Evolutionary conservation across 2,888 invertebrate species (phyloP).

Genomic region (Folsomia candida): DNA sequence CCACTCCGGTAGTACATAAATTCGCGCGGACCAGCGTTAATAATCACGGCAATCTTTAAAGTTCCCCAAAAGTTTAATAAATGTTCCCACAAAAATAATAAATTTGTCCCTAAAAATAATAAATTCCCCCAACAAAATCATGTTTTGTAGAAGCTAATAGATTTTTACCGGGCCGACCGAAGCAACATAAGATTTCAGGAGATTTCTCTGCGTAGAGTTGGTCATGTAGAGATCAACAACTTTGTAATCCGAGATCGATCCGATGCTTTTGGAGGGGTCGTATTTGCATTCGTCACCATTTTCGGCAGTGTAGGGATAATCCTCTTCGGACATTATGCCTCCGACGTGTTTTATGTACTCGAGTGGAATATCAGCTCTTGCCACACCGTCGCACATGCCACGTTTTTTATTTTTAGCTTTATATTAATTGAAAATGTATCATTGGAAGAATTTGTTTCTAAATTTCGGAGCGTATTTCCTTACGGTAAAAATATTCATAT

Average conservation of each 20-base stretch:
- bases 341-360: background rate
- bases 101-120: too few species aligned
- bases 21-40: background rate
- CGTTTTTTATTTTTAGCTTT: background rate
- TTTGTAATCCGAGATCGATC: background rate
- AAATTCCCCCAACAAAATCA: too few species aligned
- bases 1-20: background rate
- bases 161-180: background rate
- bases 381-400: background rate
- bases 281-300: background rate
- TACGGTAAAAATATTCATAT: background rate
- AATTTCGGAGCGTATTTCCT: background rate
- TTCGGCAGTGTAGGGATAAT: background rate
- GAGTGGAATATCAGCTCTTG: background rate
- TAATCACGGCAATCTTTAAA: background rate
- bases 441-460: background rate
- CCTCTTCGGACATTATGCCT: background rate
- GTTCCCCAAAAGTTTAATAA: background rate
- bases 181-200: background rate
- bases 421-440: background rate
- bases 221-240: too few species aligned
- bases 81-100: background rate
- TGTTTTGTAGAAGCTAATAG: background rate
- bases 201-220: too few species aligned
- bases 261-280: background rate